Percentiles rank a stretch among this genome's conserved stretches.
These are phyloP conservation scores for Podocnemis expansa DNA, from an alignment of 2,113 vertebrate genomes.

Conservation along the genomic window DNA sequence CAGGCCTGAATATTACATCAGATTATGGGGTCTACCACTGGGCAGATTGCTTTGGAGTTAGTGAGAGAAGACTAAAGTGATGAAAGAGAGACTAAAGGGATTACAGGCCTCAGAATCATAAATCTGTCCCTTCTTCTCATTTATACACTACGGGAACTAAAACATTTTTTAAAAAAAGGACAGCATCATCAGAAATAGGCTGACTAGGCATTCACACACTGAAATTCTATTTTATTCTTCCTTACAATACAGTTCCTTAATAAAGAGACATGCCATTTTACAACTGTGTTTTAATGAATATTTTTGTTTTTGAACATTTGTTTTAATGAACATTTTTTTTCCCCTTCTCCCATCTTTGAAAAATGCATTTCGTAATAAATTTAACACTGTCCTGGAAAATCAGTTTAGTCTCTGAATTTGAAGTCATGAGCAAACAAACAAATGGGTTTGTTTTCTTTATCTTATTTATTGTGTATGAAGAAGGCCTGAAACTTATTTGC, in stretches of 20 bases:
- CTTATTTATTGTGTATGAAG: neutral
- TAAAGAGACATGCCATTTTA: neutral
- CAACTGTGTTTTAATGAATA: neutral
- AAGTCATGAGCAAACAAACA: neutral
- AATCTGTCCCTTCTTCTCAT: neutral
- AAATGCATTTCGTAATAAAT: neutral
- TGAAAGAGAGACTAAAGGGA: neutral
- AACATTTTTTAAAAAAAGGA: neutral
- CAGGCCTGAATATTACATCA: neutral
- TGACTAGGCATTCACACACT: neutral
- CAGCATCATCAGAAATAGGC: neutral
- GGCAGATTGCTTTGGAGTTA: neutral
- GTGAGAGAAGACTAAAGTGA: neutral
- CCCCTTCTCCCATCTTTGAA: neutral
- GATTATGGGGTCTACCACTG: conserved; percentile 23
- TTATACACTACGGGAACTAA: neutral
- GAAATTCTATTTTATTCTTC: neutral
- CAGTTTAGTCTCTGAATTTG: neutral
- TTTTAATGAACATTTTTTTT: neutral
- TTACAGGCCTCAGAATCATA: neutral
- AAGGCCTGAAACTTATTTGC: neutral
- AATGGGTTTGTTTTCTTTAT: neutral
- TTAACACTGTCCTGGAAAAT: too few relatives aligned
- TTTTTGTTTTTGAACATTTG: neutral
- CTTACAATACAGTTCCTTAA: neutral